A percentile compares a stretch with the other conserved stretches of the same genome.
These are phyloP conservation scores for Apogon talboti DNA, from an alignment of 2,797 vertebrate genomes.

Conservation along the genomic window DNA sequence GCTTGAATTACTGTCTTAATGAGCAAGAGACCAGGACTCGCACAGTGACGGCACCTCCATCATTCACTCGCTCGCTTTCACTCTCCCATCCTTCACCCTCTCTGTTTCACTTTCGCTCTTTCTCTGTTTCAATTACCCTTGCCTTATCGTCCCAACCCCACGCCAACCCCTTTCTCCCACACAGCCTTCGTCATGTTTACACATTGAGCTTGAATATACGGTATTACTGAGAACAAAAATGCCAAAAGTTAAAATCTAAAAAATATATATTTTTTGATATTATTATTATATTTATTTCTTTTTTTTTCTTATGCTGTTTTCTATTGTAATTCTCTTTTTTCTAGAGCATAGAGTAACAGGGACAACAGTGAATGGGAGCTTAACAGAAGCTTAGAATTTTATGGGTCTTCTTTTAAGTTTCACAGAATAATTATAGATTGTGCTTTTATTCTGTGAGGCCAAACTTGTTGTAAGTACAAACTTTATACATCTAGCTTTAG, in stretches of 20 bases:
- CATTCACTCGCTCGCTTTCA: constrained; percentile 54
- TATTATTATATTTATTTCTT: too few relatives aligned
- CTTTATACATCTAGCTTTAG: too few relatives aligned
- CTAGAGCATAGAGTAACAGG: too few relatives aligned
- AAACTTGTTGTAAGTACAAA: too few relatives aligned
- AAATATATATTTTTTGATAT: too few relatives aligned
- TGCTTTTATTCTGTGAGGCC: too few relatives aligned
- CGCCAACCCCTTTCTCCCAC: neutral
- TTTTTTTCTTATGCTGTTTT: too few relatives aligned
- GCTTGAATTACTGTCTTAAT: constrained; percentile 77
- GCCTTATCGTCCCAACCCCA: neutral
- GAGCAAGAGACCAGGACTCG: constrained; percentile 60
- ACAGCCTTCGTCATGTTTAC: neutral
- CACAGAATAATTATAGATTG: too few relatives aligned
- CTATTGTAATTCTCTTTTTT: too few relatives aligned
- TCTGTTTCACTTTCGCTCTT: constrained; percentile 43
- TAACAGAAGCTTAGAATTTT: too few relatives aligned
- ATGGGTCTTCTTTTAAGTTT: too few relatives aligned
- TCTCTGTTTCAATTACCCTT: constrained; percentile 55
- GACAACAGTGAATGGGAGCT: too few relatives aligned
- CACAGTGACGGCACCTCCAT: constrained; percentile 64
- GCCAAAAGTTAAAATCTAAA: neutral
- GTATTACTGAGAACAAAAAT: neutral
- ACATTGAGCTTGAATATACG: neutral
- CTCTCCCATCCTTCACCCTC: constrained; percentile 57